A percentile compares a stretch with the other conserved stretches of the same genome.
Conservation (phyloP, 2,113 vertebrate genomes). For the Gnathonemus longibarbis region DNA sequence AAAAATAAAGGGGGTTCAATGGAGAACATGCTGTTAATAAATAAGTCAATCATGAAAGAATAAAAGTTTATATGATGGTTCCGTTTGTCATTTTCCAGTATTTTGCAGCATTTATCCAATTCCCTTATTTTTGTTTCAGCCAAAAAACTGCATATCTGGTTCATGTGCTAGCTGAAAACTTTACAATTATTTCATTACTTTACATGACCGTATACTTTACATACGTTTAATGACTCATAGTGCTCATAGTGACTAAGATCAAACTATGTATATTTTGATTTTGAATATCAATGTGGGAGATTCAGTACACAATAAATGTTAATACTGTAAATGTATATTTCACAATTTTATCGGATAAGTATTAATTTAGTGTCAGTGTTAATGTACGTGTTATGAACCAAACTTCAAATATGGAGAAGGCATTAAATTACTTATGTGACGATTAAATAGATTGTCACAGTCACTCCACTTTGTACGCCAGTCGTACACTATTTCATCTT, state of each 20-base stretch:
- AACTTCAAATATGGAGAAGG: not conserved
- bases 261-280: not conserved
- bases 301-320: not conserved
- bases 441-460: not conserved
- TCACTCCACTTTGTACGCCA: not conserved
- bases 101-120: not conserved
- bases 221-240: not conserved
- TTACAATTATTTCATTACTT: not conserved
- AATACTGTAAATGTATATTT: not conserved
- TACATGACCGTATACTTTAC: not conserved
- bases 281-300: not conserved
- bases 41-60: not conserved
- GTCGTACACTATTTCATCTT: not conserved
- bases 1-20: not conserved
- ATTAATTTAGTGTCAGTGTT: not conserved
- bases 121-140: not conserved
- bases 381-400: not conserved
- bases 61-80: not conserved
- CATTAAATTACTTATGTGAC: not conserved
- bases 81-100: not conserved
- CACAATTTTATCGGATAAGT: not conserved
- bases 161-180: not conserved
- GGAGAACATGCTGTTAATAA: not conserved
- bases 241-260: not conserved
- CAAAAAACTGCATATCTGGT: not conserved